Percentiles rank a stretch among this genome's conserved stretches.
phyloP scores from a whole-genome alignment of 1,140 invertebrate species.

The Zaprionus ghesquierei region DNA sequence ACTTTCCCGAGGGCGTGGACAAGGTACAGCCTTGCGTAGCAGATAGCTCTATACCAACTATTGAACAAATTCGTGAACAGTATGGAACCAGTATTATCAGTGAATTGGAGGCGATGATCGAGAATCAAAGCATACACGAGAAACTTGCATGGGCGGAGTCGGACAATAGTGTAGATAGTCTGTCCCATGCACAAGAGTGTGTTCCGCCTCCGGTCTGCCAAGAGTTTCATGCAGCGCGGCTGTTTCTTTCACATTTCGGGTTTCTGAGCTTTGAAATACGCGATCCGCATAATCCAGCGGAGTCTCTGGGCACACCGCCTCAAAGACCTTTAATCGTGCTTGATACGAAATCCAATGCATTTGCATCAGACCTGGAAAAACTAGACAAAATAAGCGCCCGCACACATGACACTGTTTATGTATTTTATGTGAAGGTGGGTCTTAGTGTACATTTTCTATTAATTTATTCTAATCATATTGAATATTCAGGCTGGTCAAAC shows the following conservation, averaged over 20 bases:
- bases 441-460: not conserved
- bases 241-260: slow-evolving; percentile 97
- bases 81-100: slow-evolving; percentile 84
- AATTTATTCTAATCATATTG: slow-evolving; percentile 85
- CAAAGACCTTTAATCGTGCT: slow-evolving; percentile 88
- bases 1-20: slow-evolving; percentile 93
- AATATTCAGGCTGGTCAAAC: slow-evolving; percentile 94
- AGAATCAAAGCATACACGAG: slow-evolving; percentile 83
- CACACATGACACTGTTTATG: slow-evolving; percentile 95
- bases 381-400: slow-evolving; percentile 91
- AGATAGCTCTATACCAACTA: slow-evolving; percentile 88
- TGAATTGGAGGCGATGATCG: slow-evolving; percentile 84
- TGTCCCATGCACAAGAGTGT: slow-evolving; percentile 87
- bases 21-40: slow-evolving; percentile 90
- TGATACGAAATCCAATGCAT: slow-evolving; percentile 88
- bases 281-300: slow-evolving; percentile 82
- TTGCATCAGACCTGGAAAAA: slow-evolving; percentile 89
- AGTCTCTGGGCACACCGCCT: slow-evolving; percentile 80
- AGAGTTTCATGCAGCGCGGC: slow-evolving; percentile 96
- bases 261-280: slow-evolving; percentile 91
- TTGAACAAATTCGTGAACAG: slow-evolving; percentile 86
- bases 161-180: slow-evolving; percentile 75
- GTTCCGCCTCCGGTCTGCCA: slow-evolving; percentile 91
- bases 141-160: slow-evolving; percentile 81
- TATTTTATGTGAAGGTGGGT: slow-evolving; percentile 96